phyloP scores from a whole-genome alignment of 1,140 invertebrate genomes.

The Chelonus insularis region DNA sequence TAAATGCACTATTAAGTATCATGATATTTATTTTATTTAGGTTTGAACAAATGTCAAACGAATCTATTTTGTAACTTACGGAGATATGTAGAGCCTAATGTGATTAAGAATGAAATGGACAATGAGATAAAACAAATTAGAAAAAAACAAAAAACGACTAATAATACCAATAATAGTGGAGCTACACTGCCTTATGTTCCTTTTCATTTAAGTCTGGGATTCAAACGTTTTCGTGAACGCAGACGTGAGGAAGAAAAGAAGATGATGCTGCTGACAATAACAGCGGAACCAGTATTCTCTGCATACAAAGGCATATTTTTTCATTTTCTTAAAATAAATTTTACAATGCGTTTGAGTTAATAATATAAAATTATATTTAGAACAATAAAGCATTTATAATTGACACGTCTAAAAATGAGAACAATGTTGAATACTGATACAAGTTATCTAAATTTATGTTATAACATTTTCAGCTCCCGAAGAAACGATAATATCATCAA shows the following conservation, averaged over 20 bases:
- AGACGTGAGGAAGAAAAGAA: conserved; percentile 44
- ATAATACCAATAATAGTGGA: conserved; percentile 38
- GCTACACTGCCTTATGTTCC: conserved; percentile 67
- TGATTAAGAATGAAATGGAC: neutral
- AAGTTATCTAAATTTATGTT: too few relatives aligned
- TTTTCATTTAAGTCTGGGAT: conserved; percentile 72
- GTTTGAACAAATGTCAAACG: conserved; percentile 37
- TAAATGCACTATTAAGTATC: too few relatives aligned
- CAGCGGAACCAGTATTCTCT: conserved; percentile 72
- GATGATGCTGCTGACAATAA: conserved; percentile 71
- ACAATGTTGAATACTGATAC: too few relatives aligned
- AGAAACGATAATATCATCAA: conserved; percentile 62
- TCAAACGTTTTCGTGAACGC: conserved; percentile 64
- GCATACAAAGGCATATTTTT: conserved; percentile 80
- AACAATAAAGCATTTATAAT: too few relatives aligned
- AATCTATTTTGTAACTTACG: conserved; percentile 56
- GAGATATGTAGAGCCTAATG: conserved; percentile 54
- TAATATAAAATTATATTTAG: too few relatives aligned
- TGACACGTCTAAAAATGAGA: too few relatives aligned
- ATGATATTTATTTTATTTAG: conserved; percentile 37
- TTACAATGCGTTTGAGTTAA: too few relatives aligned
- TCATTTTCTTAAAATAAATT: conserved; percentile 33
- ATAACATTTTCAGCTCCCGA: conserved; percentile 67
- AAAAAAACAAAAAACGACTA: neutral
- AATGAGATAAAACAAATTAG: conserved; percentile 15